Evolutionary conservation across 2,113 vertebrate species (phyloP).

Genomic region (Camelus dromedarius): DNA sequence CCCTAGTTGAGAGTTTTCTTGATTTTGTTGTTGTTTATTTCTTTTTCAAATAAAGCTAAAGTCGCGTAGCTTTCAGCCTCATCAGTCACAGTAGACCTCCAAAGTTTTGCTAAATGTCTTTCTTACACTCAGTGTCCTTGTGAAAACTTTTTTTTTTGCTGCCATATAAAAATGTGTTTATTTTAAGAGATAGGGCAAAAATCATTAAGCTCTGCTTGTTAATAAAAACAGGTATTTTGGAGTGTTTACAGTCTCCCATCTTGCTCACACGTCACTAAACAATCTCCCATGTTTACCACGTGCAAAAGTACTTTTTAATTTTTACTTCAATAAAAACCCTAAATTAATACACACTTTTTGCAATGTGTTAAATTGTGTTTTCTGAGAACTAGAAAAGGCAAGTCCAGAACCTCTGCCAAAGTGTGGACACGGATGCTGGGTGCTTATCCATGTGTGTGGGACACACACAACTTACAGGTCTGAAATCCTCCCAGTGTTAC

Average conservation of each 20-base stretch:
- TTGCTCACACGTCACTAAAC: neutral
- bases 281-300: neutral
- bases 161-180: neutral
- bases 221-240: constrained; percentile 6
- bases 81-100: neutral
- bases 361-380: neutral
- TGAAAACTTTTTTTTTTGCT: constrained; percentile 21
- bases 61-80: neutral
- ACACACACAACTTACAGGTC: neutral
- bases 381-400: neutral
- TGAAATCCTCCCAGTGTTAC: neutral
- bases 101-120: neutral
- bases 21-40: neutral
- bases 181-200: constrained; percentile 10
- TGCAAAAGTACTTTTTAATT: neutral
- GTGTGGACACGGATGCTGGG: neutral
- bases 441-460: neutral
- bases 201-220: neutral
- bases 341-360: neutral
- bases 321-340: neutral
- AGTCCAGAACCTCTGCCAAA: neutral
- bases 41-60: neutral
- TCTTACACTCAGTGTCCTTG: constrained; percentile 37
- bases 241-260: neutral
- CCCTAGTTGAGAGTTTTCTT: neutral